These are phyloP conservation scores for Potorous gilbertii DNA, from an alignment of 2,797 vertebrate species.

Conservation along the genomic window DNA sequence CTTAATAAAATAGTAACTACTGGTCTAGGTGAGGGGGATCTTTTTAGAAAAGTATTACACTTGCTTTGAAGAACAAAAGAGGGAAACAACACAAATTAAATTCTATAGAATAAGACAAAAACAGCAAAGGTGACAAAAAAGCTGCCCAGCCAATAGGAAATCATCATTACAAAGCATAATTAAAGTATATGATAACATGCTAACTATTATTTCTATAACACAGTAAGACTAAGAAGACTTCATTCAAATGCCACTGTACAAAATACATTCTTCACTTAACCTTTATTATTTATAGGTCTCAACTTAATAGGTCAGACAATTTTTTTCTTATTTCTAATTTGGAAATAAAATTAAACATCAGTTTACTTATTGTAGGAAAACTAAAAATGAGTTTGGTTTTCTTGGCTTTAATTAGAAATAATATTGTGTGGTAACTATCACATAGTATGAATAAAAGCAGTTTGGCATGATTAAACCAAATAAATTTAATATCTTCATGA, in stretches of 20 bases:
- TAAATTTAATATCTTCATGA: not conserved
- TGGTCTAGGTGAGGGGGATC: not conserved
- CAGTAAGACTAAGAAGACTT: not conserved
- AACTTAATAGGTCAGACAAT: not conserved
- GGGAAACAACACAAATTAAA: slow-evolving; percentile 3
- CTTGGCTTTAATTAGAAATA: not conserved
- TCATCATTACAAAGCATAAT: not conserved
- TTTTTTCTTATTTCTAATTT: not conserved
- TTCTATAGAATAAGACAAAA: slow-evolving; percentile 45
- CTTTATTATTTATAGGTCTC: not conserved
- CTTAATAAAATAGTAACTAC: not conserved
- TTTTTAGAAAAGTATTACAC: not conserved
- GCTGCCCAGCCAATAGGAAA: slow-evolving; percentile 1
- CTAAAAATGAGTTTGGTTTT: slow-evolving; percentile 5
- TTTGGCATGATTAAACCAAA: not conserved
- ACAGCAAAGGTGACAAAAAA: slow-evolving; percentile 21
- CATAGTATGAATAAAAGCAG: not conserved
- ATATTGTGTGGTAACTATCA: not conserved
- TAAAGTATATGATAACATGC: not conserved
- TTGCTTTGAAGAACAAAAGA: not conserved
- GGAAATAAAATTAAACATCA: slow-evolving; percentile 42
- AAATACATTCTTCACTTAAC: not conserved
- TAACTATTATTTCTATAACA: not conserved
- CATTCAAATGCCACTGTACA: not conserved
- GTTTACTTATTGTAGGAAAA: slow-evolving; percentile 20